Evolutionary conservation across 2,888 invertebrate species (phyloP), one percentile per base, ranked within the genome.

Genomic region (Malachius bipustulatus): DNA sequence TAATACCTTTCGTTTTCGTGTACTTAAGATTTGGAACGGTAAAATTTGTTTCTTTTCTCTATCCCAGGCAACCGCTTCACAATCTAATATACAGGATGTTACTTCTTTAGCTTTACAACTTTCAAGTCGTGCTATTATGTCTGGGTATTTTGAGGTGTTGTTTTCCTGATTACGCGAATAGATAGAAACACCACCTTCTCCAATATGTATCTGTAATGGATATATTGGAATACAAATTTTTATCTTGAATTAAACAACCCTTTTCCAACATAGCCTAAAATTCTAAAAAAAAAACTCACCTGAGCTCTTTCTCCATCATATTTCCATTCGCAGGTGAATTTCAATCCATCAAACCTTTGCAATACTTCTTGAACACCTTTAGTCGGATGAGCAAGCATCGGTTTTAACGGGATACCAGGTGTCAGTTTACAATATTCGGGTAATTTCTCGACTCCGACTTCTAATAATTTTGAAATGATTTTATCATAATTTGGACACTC

Each of bases 241-340:
- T 8, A n/a, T 19, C n/a, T 19, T 6, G 24, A 8, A n/a, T 19
- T 19, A 19, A 19, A 19, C 6, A n/a, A 19, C n/a, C 6, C n/a
- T 8, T 19, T 19, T n/a, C n/a, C n/a, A n/a, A n/a, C n/a, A n/a
- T n/a, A n/a, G n/a, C n/a, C n/a, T n/a, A n/a, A n/a, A n/a, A n/a
- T n/a, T n/a, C n/a, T n/a, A n/a, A 38, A 28, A 26, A 14, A 30
- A 26, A 26, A 12, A 26, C 26, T 34, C 52, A 87, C 79, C 72
- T 94, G 97, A 0, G 96, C 97, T 49, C 98, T 71, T 69, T 98
- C 98, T 1, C 98, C 98, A 63, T 99, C 98, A 61, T 99, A 98
- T 62, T 98, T 98, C 77, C 83, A 99, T 66, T 99, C 98, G 60
- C 97, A 97, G 1, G 96, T 96, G 60, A 99, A 97, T 50, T 77